These are phyloP conservation scores for Sinosuthora webbiana DNA, from an alignment of 2,113 vertebrate species.

Conservation along the genomic window DNA sequence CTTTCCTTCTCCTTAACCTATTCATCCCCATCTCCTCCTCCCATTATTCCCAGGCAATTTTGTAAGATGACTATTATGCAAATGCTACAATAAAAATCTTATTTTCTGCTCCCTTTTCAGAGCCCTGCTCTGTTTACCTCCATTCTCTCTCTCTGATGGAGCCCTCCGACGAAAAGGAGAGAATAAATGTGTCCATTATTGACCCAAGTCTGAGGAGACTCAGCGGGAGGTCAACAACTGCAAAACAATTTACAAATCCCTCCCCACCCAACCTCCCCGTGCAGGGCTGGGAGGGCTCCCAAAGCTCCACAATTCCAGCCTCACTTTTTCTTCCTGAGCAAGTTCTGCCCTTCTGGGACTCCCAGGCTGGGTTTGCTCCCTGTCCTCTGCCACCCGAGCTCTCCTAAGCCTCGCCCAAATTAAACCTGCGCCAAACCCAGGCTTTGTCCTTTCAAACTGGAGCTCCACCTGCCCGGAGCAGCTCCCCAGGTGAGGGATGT, in stretches of 20 bases:
- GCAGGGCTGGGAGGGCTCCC: fast-evolving
- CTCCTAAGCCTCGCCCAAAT: background rate
- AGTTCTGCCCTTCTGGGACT: background rate
- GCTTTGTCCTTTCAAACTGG: background rate
- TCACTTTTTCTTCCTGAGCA: fast-evolving
- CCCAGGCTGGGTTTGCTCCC: fast-evolving
- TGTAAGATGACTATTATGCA: slow-evolving; percentile 49
- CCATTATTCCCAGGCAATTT: slow-evolving; percentile 54
- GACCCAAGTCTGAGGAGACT: background rate
- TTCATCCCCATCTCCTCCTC: slow-evolving; percentile 27
- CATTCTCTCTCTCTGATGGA: slow-evolving; percentile 23
- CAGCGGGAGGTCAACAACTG: slow-evolving; percentile 1
- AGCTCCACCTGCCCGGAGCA: background rate
- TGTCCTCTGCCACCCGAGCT: background rate
- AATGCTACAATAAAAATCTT: slow-evolving; percentile 54
- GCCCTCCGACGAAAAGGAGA: slow-evolving; percentile 2
- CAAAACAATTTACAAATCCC: background rate
- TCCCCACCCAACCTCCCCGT: background rate
- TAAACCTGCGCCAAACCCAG: background rate
- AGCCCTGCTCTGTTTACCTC: slow-evolving; percentile 30
- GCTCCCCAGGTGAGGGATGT: fast-evolving
- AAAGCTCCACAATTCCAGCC: background rate
- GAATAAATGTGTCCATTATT: slow-evolving; percentile 22
- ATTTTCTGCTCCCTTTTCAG: slow-evolving; percentile 41
- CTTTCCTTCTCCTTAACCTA: slow-evolving; percentile 31